Conservation (phyloP, 2,797 vertebrate species). For the Heterohyrax brucei region DNA sequence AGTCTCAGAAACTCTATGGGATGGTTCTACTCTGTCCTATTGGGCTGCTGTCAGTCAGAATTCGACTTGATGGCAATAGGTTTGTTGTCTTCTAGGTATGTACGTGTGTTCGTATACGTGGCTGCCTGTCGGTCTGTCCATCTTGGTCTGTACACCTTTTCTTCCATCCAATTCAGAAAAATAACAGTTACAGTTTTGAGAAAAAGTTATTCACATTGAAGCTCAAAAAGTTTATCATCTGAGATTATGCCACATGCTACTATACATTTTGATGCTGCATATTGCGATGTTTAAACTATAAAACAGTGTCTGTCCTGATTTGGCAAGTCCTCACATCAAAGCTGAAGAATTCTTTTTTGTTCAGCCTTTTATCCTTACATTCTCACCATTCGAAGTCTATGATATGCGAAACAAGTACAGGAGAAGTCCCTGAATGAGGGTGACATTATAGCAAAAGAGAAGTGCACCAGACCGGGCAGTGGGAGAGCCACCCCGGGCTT, state of each 20-base stretch:
- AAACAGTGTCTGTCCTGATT: background rate
- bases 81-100: background rate
- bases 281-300: background rate
- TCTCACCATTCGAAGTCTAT: background rate
- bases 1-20: background rate
- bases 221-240: background rate
- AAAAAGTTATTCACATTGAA: background rate
- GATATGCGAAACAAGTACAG: background rate
- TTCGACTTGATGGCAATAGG: background rate
- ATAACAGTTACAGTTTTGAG: background rate
- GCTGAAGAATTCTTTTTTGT: background rate
- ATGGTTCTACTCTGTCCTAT: background rate
- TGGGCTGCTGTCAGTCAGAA: background rate
- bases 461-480: background rate
- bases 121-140: too few species aligned
- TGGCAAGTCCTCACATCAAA: constrained; percentile 28
- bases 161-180: background rate
- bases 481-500: background rate
- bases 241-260: background rate
- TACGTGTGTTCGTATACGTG: too few species aligned
- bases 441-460: constrained; percentile 48
- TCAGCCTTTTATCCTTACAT: background rate
- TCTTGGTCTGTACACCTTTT: too few species aligned
- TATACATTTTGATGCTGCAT: background rate
- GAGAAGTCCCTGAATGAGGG: background rate